These are phyloP conservation scores for Halictus rubicundus DNA, from an alignment of 1,140 invertebrate species.

Conservation along the genomic window DNA sequence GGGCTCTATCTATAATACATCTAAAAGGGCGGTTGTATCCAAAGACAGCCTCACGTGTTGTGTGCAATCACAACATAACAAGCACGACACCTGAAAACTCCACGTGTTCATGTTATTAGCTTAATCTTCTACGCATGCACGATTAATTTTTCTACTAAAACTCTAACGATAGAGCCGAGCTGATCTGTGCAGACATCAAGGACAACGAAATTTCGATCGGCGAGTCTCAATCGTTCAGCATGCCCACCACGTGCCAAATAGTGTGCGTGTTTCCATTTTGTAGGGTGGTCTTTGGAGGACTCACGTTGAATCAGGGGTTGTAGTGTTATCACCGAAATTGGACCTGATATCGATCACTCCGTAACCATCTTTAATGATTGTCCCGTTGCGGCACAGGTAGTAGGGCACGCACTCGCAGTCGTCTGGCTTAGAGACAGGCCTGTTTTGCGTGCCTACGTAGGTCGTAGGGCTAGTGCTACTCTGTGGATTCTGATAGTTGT, in stretches of 20 bases:
- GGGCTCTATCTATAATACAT: no score
- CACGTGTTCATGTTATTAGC: neutral
- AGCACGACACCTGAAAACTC: neutral
- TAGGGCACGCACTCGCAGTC: slow-evolving; percentile 84
- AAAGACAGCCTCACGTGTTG: slow-evolving; percentile 61
- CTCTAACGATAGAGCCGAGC: no score
- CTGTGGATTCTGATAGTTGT: neutral
- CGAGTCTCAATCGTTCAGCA: no score
- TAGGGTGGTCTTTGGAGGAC: slow-evolving; percentile 59
- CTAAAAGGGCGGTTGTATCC: slow-evolving; percentile 26
- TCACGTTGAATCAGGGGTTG: slow-evolving; percentile 26
- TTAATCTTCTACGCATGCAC: neutral
- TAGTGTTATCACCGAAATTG: slow-evolving; percentile 33
- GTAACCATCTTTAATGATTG: slow-evolving; percentile 85
- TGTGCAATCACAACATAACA: neutral
- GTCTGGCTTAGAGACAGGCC: slow-evolving; percentile 18
- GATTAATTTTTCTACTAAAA: no score
- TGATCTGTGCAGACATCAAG: no score
- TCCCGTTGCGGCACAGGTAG: slow-evolving; percentile 85
- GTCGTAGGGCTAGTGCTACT: neutral
- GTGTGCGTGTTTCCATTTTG: neutral
- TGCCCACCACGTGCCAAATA: no score
- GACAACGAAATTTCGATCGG: no score
- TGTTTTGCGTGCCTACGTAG: slow-evolving; percentile 54
- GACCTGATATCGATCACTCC: slow-evolving; percentile 89